These are phyloP conservation scores for Stenolophus ochropezus DNA, from an alignment of 2,888 invertebrate species.

Conservation along the genomic window DNA sequence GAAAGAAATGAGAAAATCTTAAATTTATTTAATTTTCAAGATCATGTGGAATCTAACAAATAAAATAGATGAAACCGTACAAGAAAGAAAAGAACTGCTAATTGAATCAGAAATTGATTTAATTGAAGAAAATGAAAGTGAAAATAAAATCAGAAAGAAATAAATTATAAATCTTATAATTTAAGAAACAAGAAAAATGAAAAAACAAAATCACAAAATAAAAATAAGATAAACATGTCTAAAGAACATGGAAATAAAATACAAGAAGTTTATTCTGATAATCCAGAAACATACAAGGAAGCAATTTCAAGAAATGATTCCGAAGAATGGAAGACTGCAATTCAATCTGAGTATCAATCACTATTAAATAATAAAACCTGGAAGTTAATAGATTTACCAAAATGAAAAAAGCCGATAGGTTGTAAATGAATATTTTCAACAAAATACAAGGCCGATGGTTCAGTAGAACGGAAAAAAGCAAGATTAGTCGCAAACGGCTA, in stretches of 20 bases:
- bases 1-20: not conserved
- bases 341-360: no score
- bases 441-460: no score
- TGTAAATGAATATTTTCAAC: no score
- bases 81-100: not conserved
- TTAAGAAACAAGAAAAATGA: not conserved
- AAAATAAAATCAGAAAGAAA: not conserved
- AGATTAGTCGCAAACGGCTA: not conserved
- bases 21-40: not conserved
- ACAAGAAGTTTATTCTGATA: not conserved
- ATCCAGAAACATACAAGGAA: no score
- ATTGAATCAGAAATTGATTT: not conserved
- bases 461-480: not conserved
- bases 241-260: not conserved
- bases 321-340: no score
- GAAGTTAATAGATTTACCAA: no score
- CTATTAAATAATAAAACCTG: no score
- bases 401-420: no score
- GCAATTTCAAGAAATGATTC: no score
- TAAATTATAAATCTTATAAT: not conserved
- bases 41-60: not conserved
- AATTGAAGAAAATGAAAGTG: not conserved
- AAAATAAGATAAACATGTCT: not conserved
- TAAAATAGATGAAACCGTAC: not conserved
- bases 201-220: not conserved